These are phyloP conservation scores for Echeneis naucrates DNA, from an alignment of 2,797 vertebrate species.

Conservation along the genomic window DNA sequence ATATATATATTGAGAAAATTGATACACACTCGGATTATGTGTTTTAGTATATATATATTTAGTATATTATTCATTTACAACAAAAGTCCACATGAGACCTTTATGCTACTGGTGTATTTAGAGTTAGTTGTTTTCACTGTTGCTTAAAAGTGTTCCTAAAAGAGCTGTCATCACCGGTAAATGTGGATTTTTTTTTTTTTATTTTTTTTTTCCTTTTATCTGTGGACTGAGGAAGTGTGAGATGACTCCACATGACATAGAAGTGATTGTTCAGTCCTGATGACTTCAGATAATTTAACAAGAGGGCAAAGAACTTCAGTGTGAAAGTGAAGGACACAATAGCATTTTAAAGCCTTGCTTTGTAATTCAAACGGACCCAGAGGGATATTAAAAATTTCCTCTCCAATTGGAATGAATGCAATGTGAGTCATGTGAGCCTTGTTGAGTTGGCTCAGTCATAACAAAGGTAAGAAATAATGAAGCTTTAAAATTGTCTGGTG, in stretches of 20 bases:
- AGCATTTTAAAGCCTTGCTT: conserved; percentile 6
- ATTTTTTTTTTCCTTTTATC: background rate
- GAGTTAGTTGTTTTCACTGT: background rate
- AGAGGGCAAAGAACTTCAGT: background rate
- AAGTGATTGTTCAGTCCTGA: background rate
- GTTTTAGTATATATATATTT: background rate
- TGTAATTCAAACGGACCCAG: conserved; percentile 10
- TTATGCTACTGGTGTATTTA: background rate
- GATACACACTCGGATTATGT: background rate
- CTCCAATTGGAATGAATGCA: conserved; percentile 30
- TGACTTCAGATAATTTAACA: background rate
- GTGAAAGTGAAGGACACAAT: conserved; percentile 1
- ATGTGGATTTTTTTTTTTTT: background rate
- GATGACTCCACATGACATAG: background rate
- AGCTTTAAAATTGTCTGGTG: conserved; percentile 4
- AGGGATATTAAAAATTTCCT: conserved; percentile 25
- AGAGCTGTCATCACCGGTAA: background rate
- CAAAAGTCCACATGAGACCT: background rate
- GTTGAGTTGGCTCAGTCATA: conserved; percentile 36
- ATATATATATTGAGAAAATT: no score
- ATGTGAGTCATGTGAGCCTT: conserved; percentile 26
- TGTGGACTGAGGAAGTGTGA: background rate
- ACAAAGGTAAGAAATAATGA: conserved; percentile 32
- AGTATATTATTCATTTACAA: background rate
- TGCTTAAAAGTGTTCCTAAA: background rate